Evolutionary conservation across 2,888 invertebrate genomes (phyloP), one percentile per base, ranked within the genome.

Genomic region (Hesperia comma): DNA sequence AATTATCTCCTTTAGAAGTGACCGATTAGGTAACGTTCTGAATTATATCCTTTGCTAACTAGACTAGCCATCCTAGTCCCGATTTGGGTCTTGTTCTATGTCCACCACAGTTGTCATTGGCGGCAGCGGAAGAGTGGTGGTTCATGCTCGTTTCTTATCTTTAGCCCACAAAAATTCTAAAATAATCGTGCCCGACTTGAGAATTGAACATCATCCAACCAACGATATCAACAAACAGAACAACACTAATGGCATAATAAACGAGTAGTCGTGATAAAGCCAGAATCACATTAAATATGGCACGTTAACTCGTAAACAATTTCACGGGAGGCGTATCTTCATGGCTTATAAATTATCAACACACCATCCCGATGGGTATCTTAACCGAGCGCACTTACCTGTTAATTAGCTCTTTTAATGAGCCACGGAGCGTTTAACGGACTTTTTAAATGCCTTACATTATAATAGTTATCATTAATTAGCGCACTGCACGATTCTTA

Each of bases 401-500:
- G 40, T 49, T 61, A 61, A 60, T 60, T 46, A 60, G 60, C 46
- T 60, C 60, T 49, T 60, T 33, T 56, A 60, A 61, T 61, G 61
- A 61, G 61, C 40, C 53, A 41, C 53, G 53, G 61, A 53, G 40
- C 61, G 61, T 61, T 61, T 53, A 61, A 53, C 51, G 51, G 40
- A 53, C 61, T 53, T 61, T 61, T 61, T 53, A 41, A 61, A 61
- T 40, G 53, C 14, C 51, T 51, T 53, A 26, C 53, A 32, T 53
- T 61, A 60, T 60, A 56, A 56, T 40, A 60, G 60, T 60, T 53
- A 61, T 61, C 61, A 53, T 61, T 61, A 61, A 61, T 61, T 61
- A 61, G 61, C 37, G 10, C 12, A 51, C 43, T 51, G 26, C 61
- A 49, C 61, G 61, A 61, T 51, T 61, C 33, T 61, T 49, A 19